phyloP scores from a whole-genome alignment of 1,140 invertebrate genomes.

The Fopius arisanus region DNA sequence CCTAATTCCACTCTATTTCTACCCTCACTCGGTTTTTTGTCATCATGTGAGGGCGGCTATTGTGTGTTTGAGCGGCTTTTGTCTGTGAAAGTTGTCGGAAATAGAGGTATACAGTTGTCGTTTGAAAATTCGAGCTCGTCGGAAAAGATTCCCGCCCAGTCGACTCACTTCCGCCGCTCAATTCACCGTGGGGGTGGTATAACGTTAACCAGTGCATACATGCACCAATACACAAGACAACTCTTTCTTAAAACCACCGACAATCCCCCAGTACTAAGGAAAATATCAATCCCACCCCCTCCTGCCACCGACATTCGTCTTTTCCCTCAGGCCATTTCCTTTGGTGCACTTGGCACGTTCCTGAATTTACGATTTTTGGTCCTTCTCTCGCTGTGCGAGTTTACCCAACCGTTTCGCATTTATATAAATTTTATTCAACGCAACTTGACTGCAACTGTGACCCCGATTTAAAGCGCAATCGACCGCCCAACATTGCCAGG shows the following conservation, averaged over 20 bases:
- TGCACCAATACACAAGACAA: neutral
- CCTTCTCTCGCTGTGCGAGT: conserved; percentile 11
- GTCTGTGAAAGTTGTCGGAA: neutral
- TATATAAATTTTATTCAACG: conserved; percentile 25
- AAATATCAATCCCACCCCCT: neutral
- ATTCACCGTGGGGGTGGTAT: neutral
- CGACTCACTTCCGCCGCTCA: neutral
- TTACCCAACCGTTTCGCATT: conserved; percentile 20
- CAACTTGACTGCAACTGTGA: conserved; percentile 14
- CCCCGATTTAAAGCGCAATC: conserved; percentile 6
- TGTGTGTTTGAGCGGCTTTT: neutral
- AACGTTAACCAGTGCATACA: neutral
- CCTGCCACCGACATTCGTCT: conserved; percentile 3
- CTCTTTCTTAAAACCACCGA: neutral
- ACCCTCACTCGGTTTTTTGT: neutral
- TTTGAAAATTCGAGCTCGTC: neutral
- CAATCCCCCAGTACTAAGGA: neutral
- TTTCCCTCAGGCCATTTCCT: conserved; percentile 16
- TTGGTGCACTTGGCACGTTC: conserved; percentile 24
- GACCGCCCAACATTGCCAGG: neutral
- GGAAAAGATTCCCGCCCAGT: neutral
- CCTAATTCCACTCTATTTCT: neutral
- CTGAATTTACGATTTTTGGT: conserved; percentile 29
- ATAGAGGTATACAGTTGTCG: neutral
- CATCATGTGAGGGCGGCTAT: neutral